Percentiles rank a stretch among this genome's conserved stretches.
Evolutionary conservation across 2,888 invertebrate genomes (phyloP).

Genomic region (Leucania comma): DNA sequence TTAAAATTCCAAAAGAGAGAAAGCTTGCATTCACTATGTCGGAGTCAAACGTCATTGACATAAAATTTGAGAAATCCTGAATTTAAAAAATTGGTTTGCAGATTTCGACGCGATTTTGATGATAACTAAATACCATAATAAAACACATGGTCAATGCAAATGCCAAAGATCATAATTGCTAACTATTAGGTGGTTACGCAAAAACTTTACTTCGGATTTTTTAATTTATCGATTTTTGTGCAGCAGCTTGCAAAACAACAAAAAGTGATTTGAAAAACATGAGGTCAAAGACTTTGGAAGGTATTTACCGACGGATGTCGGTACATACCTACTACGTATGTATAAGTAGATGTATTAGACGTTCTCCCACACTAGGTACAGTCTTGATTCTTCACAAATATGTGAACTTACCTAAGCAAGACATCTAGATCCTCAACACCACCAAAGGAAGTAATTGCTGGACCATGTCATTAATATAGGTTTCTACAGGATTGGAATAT

Average conservation of each 20-base stretch:
- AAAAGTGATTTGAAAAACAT: not conserved
- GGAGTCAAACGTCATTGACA: constrained; percentile 29
- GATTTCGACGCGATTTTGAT: constrained; percentile 13
- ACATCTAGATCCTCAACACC: too few relatives aligned
- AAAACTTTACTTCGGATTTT: constrained; percentile 30
- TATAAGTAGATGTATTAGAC: too few relatives aligned
- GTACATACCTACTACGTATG: not conserved
- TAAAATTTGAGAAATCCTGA: constrained; percentile 40
- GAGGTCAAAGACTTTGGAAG: constrained; percentile 39
- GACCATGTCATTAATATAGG: too few relatives aligned
- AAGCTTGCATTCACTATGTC: constrained; percentile 35
- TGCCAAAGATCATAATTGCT: constrained; percentile 39
- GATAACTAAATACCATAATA: constrained; percentile 19
- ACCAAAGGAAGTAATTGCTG: too few relatives aligned
- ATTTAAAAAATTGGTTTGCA: constrained; percentile 39
- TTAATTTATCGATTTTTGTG: constrained; percentile 19
- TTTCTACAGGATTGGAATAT: too few relatives aligned
- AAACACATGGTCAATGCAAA: constrained; percentile 42
- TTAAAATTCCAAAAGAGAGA: constrained; percentile 45
- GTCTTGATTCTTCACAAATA: too few relatives aligned
- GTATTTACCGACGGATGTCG: constrained; percentile 5
- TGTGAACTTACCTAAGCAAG: too few relatives aligned
- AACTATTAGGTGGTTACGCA: constrained; percentile 23
- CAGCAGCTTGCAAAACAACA: constrained; percentile 7
- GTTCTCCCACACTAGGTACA: too few relatives aligned